Percentiles rank a stretch among this genome's conserved stretches.
These are phyloP conservation scores for Poeciliopsis turneri DNA, from an alignment of 2,797 vertebrate species.

Conservation along the genomic window DNA sequence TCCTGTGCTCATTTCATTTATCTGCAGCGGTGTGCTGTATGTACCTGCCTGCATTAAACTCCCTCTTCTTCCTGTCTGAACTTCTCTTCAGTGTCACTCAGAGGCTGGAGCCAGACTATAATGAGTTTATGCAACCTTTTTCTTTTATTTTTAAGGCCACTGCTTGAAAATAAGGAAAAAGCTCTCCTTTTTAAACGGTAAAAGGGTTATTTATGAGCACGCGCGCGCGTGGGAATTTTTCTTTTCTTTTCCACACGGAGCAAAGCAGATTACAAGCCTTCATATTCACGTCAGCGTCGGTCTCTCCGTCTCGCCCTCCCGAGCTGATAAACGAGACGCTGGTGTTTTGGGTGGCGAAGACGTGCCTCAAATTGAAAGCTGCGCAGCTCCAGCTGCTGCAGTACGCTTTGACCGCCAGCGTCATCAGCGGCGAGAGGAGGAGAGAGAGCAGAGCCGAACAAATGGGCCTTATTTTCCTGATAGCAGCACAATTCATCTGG, in stretches of 20 bases:
- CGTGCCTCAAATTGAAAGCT: constrained; percentile 50
- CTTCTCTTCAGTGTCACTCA: constrained; percentile 1
- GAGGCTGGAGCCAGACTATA: not conserved
- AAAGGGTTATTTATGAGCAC: constrained; percentile 11
- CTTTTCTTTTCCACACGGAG: constrained; percentile 20
- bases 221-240: too few species aligned
- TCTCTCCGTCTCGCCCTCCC: constrained; percentile 40
- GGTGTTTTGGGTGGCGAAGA: constrained; percentile 46
- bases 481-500: constrained; percentile 27
- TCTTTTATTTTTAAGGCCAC: not conserved
- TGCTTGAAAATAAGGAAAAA: not conserved
- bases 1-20: not conserved
- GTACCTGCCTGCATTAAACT: not conserved
- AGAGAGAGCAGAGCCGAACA: constrained; percentile 36
- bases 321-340: constrained; percentile 39
- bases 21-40: not conserved
- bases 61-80: not conserved
- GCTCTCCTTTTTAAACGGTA: constrained; percentile 15
- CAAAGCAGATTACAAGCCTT: constrained; percentile 28
- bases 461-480: constrained; percentile 38
- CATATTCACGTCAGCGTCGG: constrained; percentile 20
- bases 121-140: not conserved
- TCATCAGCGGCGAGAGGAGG: constrained; percentile 31
- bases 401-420: constrained; percentile 36
- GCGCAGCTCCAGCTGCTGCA: constrained; percentile 27